Base-by-base conservation (phyloP, 1,140 invertebrate genomes). In the Calephelis virginiensis region DNA sequence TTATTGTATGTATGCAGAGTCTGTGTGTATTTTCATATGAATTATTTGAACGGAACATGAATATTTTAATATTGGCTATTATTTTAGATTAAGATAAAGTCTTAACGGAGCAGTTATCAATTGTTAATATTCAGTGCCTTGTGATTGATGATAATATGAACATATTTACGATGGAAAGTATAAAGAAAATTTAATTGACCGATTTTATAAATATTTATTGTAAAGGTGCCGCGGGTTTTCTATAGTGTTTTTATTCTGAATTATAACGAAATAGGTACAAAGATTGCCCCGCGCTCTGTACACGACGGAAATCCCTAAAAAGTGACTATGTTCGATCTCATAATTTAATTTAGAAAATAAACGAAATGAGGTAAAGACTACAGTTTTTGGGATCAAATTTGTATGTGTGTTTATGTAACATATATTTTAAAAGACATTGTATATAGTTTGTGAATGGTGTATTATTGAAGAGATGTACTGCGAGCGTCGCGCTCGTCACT, bases 321-420 rank as follows among this genome's bases (percentile, higher is more conserved):
- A 82, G 84, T 82, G 74, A 78, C 71, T 87, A 83, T 78, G 80
- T 89, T 86, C 85, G 89, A 91, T 91, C 89, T 91, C 89, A 91
- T 89, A 86, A 89, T 89, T 89, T 91, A 89, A 91, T 89, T 86
- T 87, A 89, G 85, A 89, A 89, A 91, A 85, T 85, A 86, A 85
- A 89, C 80, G 85, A 89, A 64, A 83, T 81, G 89, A 91, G 89
- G 82, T 88, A 91, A 91, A 91, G 89, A 91, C 89, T 91, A 89
- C 89, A 89, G 86, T 85, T 89, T 28, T 72, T 89, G 89, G 89
- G 86, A 89, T 85, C 86, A 91, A 91, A 89, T 90, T 87, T 89
- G 83, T 78, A 89, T 85, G 86, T 89, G 85, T 89, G 86, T 85
- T 85, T 82, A 83, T 80, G 82, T 85, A 85, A 85, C 85, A 84